Percentiles rank a stretch among this genome's conserved stretches.
These are phyloP conservation scores for Eristalinus aeneus DNA, from an alignment of 2,888 invertebrate genomes.

Conservation along the genomic window DNA sequence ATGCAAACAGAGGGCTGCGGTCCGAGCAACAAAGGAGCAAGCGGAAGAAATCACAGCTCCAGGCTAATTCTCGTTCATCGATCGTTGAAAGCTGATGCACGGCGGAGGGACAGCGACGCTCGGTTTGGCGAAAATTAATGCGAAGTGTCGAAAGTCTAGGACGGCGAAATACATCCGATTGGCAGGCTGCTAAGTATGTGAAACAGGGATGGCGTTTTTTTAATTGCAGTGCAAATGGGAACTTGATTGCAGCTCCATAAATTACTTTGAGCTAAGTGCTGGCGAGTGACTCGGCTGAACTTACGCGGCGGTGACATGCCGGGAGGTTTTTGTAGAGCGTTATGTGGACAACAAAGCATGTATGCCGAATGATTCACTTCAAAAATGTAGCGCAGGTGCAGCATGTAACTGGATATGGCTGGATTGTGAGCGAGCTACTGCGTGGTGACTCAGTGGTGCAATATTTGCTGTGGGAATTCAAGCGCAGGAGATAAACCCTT, in stretches of 20 bases:
- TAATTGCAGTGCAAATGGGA: no score
- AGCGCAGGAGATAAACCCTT: background rate
- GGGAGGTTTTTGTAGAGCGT: background rate
- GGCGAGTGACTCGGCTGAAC: background rate
- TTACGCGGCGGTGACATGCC: background rate
- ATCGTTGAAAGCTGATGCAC: conserved; percentile 15
- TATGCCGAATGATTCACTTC: background rate
- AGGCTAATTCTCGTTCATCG: background rate
- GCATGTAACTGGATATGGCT: background rate
- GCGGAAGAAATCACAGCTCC: background rate
- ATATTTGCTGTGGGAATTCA: background rate
- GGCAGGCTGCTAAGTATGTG: background rate
- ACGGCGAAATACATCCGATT: conserved; percentile 26
- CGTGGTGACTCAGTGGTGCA: background rate
- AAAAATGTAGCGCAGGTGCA: background rate
- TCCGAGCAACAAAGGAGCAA: conserved; percentile 12
- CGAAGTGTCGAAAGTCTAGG: conserved; percentile 44
- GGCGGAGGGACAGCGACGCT: background rate
- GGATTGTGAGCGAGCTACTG: background rate
- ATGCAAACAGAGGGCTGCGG: background rate
- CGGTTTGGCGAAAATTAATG: conserved; percentile 29
- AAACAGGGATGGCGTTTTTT: background rate
- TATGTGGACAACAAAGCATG: background rate
- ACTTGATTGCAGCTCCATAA: background rate
- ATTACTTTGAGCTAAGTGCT: conserved; percentile 1